Evolutionary conservation across 2,888 invertebrate genomes (phyloP).

Genomic region (Chymomyza amoena): DNA sequence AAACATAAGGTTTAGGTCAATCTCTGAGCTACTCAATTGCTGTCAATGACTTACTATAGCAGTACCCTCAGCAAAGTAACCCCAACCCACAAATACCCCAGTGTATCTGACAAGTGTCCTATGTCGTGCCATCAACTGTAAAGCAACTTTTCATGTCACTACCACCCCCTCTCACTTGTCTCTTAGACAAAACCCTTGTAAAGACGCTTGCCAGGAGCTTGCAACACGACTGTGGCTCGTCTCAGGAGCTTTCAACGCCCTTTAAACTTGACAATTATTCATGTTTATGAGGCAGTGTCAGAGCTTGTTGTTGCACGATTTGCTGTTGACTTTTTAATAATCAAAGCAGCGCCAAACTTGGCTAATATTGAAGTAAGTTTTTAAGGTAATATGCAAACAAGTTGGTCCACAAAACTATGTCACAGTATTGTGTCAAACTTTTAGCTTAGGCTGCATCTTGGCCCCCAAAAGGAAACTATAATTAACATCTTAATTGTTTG

Average conservation of each 20-base stretch:
- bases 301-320: background rate
- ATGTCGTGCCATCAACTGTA: constrained; percentile 61
- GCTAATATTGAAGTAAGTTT: background rate
- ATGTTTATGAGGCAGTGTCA: constrained; percentile 63
- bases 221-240: constrained; percentile 12
- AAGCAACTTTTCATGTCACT: constrained; percentile 66
- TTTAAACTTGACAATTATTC: constrained; percentile 72
- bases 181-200: constrained; percentile 5
- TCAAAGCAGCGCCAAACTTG: background rate
- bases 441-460: background rate
- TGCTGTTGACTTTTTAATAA: background rate
- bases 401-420: background rate
- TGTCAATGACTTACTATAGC: background rate
- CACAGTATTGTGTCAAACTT: background rate
- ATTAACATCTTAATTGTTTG: background rate
- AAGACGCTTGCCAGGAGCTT: background rate
- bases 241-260: constrained; percentile 59
- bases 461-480: background rate
- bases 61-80: background rate
- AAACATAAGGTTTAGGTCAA: background rate
- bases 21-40: background rate
- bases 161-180: background rate
- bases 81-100: background rate
- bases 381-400: background rate
- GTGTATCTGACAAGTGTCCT: constrained; percentile 54